Evolutionary conservation across 2,113 vertebrate species (phyloP), one percentile per base, ranked within the genome.

Genomic region (Amazona guildingii): DNA sequence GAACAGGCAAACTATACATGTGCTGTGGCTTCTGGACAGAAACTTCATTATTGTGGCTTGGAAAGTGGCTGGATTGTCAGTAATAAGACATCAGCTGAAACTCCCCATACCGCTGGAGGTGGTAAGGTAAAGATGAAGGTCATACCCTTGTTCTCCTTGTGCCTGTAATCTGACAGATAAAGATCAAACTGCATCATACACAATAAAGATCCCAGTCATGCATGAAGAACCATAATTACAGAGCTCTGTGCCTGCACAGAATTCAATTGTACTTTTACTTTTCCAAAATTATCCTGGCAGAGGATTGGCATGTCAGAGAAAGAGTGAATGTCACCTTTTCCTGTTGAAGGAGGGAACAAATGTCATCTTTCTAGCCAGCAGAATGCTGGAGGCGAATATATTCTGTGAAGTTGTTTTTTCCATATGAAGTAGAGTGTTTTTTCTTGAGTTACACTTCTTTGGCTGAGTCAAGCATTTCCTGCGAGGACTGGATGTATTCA

Each of bases 381-480:
- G 31, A 91, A 84, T 1, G 7, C 24, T 75, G 52, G 57, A 73
- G 70, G 75, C 1, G 0, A 85, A 75, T 78, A 82, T 44, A 82
- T 46, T 83, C 0, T 0, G 39, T 66, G 77, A 57, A 79, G 55
- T 31, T 84, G 57, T 59, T 87, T 95, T 96, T 96, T 94, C 78
- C 81, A 78, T 88, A 59, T 5, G 13, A 93, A 85, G 28, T 27
- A 28, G 62, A 90, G 41, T 73, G 77, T 31, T 89, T 10, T 94
- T 95, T 91, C 91, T 90, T 88, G 81, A 83, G 62, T 97, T 95
- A 92, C 61, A 83, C 17, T 35, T 52, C 76, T 90, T 91, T 92
- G 93, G 81, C 90, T 25, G 25, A 96, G 67, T 64, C 90, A 92
- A 86, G 44, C 41, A 82, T 90, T 93, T 96, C 88, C 94, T 90